phyloP scores from a whole-genome alignment of 1,140 invertebrate species.

The Megalopta genalis region DNA sequence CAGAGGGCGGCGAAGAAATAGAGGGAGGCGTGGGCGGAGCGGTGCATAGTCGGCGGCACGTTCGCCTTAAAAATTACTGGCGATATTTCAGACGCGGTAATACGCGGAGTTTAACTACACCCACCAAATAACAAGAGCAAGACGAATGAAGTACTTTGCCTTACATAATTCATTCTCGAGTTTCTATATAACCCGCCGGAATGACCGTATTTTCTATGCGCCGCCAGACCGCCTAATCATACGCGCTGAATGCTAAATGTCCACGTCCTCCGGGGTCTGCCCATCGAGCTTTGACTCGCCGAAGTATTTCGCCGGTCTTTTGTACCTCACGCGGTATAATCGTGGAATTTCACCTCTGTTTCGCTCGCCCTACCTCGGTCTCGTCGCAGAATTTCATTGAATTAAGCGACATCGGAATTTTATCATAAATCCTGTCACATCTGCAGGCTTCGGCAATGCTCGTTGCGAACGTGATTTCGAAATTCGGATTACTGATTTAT shows the following conservation, averaged over 20 bases:
- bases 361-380: background rate
- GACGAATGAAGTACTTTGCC: conserved; percentile 75
- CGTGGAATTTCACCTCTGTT: conserved; percentile 32
- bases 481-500: background rate
- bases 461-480: background rate
- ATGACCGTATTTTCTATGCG: conserved; percentile 55
- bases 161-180: conserved; percentile 71
- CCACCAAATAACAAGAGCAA: conserved; percentile 74
- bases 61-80: conserved; percentile 69
- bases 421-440: conserved; percentile 23
- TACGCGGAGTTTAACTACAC: conserved; percentile 72
- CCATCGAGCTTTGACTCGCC: background rate
- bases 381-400: conserved; percentile 19
- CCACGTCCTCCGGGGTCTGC: conserved; percentile 25
- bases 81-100: conserved; percentile 71
- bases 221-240: conserved; percentile 67
- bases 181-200: conserved; percentile 51
- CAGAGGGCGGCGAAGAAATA: background rate
- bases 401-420: conserved; percentile 35
- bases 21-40: conserved; percentile 17
- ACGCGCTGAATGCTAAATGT: conserved; percentile 68
- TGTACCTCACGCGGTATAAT: conserved; percentile 22
- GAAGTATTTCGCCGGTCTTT: conserved; percentile 39
- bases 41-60: conserved; percentile 56
- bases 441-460: background rate